These are phyloP conservation scores for Acanthis flammea DNA, from an alignment of 2,797 vertebrate species.

Conservation along the genomic window DNA sequence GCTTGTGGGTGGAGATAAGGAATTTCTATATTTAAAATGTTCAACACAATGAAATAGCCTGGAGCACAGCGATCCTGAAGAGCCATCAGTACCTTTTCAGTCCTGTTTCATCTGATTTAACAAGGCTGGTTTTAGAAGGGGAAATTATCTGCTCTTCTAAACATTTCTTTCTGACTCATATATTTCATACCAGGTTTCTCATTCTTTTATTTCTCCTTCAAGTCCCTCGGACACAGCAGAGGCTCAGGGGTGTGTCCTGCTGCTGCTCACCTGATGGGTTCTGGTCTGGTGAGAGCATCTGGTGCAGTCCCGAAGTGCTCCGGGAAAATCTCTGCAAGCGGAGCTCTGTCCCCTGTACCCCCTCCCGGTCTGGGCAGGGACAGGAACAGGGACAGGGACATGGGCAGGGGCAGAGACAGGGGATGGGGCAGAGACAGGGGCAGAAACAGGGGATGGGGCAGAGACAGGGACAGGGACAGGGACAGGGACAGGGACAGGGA, in stretches of 20 bases:
- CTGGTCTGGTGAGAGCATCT: background rate
- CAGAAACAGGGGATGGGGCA: background rate
- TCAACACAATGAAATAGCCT: background rate
- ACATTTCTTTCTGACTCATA: background rate
- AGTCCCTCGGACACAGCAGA: background rate
- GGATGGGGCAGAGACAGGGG: rapidly evolving
- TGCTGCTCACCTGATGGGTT: background rate
- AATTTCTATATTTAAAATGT: background rate
- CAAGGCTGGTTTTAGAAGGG: background rate
- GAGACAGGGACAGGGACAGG: rapidly evolving
- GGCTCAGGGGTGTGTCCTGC: background rate
- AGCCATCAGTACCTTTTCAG: background rate
- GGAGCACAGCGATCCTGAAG: background rate
- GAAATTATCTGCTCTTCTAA: background rate
- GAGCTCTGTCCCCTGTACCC: rapidly evolving
- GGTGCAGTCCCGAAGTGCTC: rapidly evolving
- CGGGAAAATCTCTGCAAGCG: rapidly evolving
- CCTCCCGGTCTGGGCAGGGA: rapidly evolving
- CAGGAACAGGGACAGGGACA: background rate
- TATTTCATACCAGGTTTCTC: background rate
- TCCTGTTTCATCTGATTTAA: background rate
- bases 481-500: rapidly evolving
- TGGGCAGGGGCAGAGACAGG: background rate
- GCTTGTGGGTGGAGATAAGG: background rate
- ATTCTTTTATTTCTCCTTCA: background rate